Percentiles rank a stretch among this genome's conserved stretches.
phyloP scores from a whole-genome alignment of 2,888 invertebrate species.

The Drosophila dives region DNA sequence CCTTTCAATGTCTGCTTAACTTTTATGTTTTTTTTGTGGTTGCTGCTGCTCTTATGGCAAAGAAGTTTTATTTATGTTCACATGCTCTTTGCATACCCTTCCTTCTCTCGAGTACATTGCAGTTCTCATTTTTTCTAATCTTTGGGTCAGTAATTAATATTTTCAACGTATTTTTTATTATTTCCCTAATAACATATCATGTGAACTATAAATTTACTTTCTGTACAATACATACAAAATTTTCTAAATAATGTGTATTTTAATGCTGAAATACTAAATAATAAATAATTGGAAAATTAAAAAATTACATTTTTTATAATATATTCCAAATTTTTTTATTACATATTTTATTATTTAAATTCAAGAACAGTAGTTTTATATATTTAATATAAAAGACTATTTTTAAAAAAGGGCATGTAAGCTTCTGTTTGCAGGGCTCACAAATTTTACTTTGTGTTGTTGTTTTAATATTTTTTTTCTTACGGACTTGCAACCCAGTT shows the following conservation, averaged over 20 bases:
- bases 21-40: conserved; percentile 3
- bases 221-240: not conserved
- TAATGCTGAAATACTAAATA: not conserved
- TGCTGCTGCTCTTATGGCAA: conserved; percentile 36
- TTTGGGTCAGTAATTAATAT: no score
- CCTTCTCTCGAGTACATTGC: not conserved
- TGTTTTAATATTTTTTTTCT: conserved; percentile 16
- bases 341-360: not conserved
- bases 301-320: not conserved
- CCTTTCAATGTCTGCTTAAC: conserved; percentile 14
- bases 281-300: not conserved
- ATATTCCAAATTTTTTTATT: no score
- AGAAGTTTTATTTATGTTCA: conserved; percentile 41
- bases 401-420: conserved; percentile 12
- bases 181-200: not conserved
- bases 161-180: not conserved
- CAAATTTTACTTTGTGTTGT: conserved; percentile 9
- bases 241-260: not conserved
- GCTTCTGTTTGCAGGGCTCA: not conserved
- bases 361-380: no score
- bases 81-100: conserved; percentile 17
- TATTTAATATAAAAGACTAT: not conserved
- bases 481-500: conserved; percentile 24
- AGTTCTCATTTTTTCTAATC: not conserved
- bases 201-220: not conserved